A percentile compares a stretch with the other conserved stretches of the same genome.
Conservation (phyloP, 2,888 invertebrate species). For the Lingula anatina region DNA sequence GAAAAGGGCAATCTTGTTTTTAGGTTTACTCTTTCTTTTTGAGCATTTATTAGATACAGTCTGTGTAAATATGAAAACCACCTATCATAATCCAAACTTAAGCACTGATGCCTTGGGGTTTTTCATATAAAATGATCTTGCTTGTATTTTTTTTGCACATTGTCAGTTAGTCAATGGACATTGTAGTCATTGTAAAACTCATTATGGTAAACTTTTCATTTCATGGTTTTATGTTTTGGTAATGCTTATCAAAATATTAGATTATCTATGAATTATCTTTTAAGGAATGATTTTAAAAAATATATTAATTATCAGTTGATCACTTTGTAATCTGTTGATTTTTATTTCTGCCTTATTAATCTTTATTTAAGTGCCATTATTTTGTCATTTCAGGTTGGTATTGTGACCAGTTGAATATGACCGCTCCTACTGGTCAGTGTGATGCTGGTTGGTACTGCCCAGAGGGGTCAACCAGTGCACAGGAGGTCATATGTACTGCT, state of each 20-base stretch:
- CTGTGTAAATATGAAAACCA: not conserved
- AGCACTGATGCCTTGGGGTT: not conserved
- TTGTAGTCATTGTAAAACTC: too few species aligned
- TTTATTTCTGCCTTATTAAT: not conserved
- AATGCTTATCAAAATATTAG: too few species aligned
- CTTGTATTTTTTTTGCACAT: not conserved
- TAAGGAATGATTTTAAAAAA: not conserved
- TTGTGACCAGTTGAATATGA: conserved; percentile 32
- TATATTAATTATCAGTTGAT: too few species aligned
- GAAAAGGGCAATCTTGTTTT: too few species aligned
- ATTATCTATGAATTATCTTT: not conserved
- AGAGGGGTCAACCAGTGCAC: conserved; percentile 27
- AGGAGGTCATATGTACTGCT: conserved; percentile 32
- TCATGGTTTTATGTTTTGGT: too few species aligned
- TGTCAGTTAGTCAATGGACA: too few species aligned
- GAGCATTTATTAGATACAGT: conserved; percentile 26
- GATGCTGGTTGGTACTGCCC: conserved; percentile 41
- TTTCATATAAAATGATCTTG: not conserved
- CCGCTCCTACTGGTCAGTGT: conserved; percentile 32
- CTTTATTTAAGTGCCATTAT: not conserved
- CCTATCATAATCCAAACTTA: not conserved
- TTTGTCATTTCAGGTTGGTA: conserved; percentile 26
- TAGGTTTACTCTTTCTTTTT: too few species aligned
- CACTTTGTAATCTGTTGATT: not conserved
- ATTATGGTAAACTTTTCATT: too few species aligned